phyloP scores from a whole-genome alignment of 2,797 vertebrate species.

The Sebastes matsubarae region DNA sequence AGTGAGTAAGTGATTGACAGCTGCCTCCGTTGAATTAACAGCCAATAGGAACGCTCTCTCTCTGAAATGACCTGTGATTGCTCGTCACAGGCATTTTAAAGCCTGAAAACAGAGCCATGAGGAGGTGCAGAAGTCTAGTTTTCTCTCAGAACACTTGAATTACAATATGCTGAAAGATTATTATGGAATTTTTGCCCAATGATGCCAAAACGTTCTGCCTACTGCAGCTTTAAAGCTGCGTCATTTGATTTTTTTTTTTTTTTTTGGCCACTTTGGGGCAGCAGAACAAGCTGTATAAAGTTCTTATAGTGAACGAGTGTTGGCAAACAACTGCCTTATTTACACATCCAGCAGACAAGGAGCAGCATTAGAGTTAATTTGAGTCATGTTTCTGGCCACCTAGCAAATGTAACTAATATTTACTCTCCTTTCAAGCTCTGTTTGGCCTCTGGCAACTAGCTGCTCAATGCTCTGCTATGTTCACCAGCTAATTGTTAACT shows the following conservation, averaged over 20 bases:
- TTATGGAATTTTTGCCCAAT: too few species aligned
- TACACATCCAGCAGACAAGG: background rate
- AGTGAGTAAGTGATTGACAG: too few species aligned
- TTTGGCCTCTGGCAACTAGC: background rate
- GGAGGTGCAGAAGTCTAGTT: too few species aligned
- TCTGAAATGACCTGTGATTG: too few species aligned
- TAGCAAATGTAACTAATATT: background rate
- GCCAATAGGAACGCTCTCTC: too few species aligned
- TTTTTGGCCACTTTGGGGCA: background rate
- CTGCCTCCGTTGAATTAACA: too few species aligned
- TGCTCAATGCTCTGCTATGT: background rate
- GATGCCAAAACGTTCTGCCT: too few species aligned
- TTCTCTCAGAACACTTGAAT: too few species aligned
- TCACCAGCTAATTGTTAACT: background rate
- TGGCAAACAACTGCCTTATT: background rate
- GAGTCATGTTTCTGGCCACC: background rate
- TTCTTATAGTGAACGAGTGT: background rate
- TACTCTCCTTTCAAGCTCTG: background rate
- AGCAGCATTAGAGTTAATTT: background rate
- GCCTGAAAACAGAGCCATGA: too few species aligned
- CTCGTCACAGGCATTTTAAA: too few species aligned
- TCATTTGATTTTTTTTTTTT: background rate
- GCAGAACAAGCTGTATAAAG: background rate
- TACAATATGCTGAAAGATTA: too few species aligned
- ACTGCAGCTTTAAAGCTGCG: background rate